Evolutionary conservation across 2,888 invertebrate genomes (phyloP), one percentile per base, ranked within the genome.

Genomic region (Eupeodes latifasciatus): DNA sequence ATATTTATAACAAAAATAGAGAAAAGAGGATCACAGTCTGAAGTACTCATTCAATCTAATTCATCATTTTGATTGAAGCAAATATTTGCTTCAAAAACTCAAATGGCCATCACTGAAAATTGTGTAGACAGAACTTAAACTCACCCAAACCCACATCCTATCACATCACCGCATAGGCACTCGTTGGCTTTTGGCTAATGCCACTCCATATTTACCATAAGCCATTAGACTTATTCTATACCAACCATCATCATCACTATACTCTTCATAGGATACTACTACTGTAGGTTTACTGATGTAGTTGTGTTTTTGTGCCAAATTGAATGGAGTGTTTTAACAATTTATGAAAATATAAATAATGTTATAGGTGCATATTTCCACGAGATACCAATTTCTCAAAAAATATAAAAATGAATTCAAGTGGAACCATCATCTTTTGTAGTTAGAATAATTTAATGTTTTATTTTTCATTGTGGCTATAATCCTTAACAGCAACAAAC

Each of bases 291-390:
- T 27, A 27, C 40, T 40, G 9, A 40, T 40, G 40, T 40, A 40
- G 40, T 55, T 53, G 53, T 61, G 19, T 72, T 36, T 51, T 67
- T 55, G 49, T 74, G 74, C 69, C 74, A 74, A 85, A 81, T 85
- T 85, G 85, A 85, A 85, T 85, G 85, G 85, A 85, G 81, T 78
- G 34, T 72, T 49, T 14, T 4, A 66, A 71, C 53, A 71, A 36
- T 71, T 71, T 71, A 19, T 55, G 1, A 40, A 51, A 12, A 55
- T 44, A 71, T 19, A 71, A 16, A 27, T 27, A 40, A 36, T 9
- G 6, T 72, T 10, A 44, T 47, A 40, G 7, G 12, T 57, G 55
- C 11, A 55, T 72, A 11, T 72, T n/a, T 2, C 72, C 47, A n/a
- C n/a, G n/a, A 57, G 40, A 57, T 55, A 72, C n/a, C n/a, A 4